These are phyloP conservation scores for Urocyon cinereoargenteus DNA, from an alignment of 2,797 vertebrate species.

Conservation along the genomic window DNA sequence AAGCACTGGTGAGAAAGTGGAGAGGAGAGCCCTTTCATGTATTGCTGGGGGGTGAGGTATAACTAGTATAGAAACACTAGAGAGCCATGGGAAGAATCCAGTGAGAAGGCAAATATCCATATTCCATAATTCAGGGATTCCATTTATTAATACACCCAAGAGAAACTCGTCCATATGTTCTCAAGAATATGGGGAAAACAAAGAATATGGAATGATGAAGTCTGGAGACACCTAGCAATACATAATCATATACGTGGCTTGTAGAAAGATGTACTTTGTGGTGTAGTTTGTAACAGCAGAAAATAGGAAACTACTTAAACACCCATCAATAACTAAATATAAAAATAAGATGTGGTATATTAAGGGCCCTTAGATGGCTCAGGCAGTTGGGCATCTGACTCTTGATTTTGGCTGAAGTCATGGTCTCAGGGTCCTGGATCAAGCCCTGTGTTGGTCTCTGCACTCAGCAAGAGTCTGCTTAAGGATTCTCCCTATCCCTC, in stretches of 20 bases:
- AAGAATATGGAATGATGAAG: background rate
- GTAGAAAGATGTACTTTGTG: background rate
- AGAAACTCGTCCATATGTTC: background rate
- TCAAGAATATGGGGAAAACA: background rate
- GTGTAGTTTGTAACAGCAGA: background rate
- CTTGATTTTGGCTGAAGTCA: background rate
- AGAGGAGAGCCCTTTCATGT: background rate
- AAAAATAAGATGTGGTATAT: background rate
- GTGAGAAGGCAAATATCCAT: background rate
- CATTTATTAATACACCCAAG: background rate
- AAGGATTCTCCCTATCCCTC: background rate
- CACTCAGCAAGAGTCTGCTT: background rate
- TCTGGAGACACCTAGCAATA: background rate
- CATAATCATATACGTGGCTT: background rate
- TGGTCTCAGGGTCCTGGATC: background rate
- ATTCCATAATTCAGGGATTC: background rate
- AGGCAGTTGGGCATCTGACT: background rate
- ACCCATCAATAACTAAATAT: background rate
- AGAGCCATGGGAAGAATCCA: background rate
- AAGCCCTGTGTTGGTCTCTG: background rate
- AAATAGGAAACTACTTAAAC: background rate
- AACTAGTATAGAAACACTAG: background rate
- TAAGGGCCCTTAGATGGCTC: background rate
- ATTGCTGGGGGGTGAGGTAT: background rate
- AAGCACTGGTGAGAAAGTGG: background rate